Base-by-base conservation (phyloP, 1,140 invertebrate species). In the Aphelinus atriplicis region DNA sequence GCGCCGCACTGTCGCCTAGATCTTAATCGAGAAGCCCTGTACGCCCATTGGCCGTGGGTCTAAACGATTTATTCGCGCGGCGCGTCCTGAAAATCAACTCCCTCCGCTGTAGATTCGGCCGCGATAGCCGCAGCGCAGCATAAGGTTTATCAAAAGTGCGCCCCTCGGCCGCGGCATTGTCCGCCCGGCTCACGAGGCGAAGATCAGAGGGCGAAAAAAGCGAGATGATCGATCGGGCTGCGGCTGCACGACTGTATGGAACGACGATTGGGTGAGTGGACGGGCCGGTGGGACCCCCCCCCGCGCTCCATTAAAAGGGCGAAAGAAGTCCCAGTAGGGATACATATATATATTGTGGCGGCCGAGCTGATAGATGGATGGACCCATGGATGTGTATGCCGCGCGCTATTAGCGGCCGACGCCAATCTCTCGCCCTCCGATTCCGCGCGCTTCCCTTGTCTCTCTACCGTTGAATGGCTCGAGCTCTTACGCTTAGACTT, bases 271-370 rank as follows among this genome's bases (percentile, higher is more conserved):
- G 75, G 77, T 58, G 72, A 77, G 60, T 60, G 71, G 70, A 66
- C 55, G 71, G 74, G 72, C 78, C 75, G 79, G 48, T 78, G 77
- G 69, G 76, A 77, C 79, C 80, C 74, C 80, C 74, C 76, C 69
- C 73, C 78, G 78, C 78, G 77, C 63, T 71, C 78, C 76, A 81
- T 80, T 81, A 82, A 81, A 68, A 82, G 80, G 77, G 76, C 75
- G 76, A 78, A 80, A 79, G 79, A 83, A 80, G 78, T 81, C 81
- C 80, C 80, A 81, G 76, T 80, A 79, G 82, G 80, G 80, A 81
- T 81, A 26, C 26, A 26, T 26, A 26, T 26, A 26, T 26, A 80
- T 10, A 73, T 81, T 81, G 78, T 76, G 55, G 48, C 45, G 26
- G 43, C 55, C 9, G 69, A 64, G 47, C 51, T 71, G 75, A 71